phyloP scores from a whole-genome alignment of 2,888 invertebrate species.

The Harpalus rubripes region DNA sequence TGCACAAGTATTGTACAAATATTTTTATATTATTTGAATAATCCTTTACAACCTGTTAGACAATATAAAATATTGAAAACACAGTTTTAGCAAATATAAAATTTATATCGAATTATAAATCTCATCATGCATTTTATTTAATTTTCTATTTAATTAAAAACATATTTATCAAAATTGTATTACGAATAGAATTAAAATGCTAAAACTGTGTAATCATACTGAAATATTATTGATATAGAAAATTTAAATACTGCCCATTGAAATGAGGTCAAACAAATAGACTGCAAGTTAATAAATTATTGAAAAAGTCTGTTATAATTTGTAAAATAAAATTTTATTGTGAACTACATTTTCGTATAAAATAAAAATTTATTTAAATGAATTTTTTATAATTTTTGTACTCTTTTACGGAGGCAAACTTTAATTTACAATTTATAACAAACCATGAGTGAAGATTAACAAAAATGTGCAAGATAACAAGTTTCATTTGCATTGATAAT shows the following conservation, averaged over 20 bases:
- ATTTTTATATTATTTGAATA: conserved; percentile 64
- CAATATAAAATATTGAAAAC: conserved; percentile 62
- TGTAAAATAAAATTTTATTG: conserved; percentile 23
- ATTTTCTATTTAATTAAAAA: conserved; percentile 20
- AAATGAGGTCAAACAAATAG: conserved; percentile 38
- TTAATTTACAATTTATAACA: conserved; percentile 46
- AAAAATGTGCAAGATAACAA: conserved; percentile 65
- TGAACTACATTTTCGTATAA: conserved; percentile 26
- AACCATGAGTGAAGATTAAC: conserved; percentile 25
- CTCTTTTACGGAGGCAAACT: conserved; percentile 14
- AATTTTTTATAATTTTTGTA: conserved; percentile 41
- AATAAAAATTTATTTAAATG: conserved; percentile 34
- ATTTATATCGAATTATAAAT: conserved; percentile 59
- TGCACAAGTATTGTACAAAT: conserved; percentile 67
- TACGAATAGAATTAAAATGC: conserved; percentile 13
- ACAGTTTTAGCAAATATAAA: conserved; percentile 61
- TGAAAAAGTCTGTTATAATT: conserved; percentile 8
- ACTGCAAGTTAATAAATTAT: conserved; percentile 56
- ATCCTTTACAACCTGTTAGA: conserved; percentile 64
- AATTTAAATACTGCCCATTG: conserved; percentile 61
- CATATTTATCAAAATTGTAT: neutral
- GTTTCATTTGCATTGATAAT: conserved; percentile 69
- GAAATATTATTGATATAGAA: conserved; percentile 39
- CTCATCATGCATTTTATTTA: conserved; percentile 32
- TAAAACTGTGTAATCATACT: conserved; percentile 59